Evolutionary conservation across 2,888 invertebrate species (phyloP), one percentile per base, ranked within the genome.

Genomic region (Sisyra terminalis): DNA sequence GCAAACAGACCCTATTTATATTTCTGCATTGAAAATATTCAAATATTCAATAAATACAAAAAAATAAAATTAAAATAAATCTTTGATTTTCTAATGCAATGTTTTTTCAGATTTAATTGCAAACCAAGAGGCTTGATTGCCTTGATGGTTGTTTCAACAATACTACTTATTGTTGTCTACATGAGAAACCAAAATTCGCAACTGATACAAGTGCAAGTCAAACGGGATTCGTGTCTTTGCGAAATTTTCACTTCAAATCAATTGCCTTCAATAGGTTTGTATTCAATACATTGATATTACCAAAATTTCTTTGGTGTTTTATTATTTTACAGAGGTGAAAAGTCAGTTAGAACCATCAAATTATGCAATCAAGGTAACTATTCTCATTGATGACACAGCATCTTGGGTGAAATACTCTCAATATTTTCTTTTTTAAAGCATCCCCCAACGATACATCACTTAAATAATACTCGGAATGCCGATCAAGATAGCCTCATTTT

Each of bases 101-200:
- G n/a, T n/a, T n/a, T 24, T 5, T 24, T 7, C 24, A 24, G 7
- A 5, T 24, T 24, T 24, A 5, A 45, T 69, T 70, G 39, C 69
- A 87, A 86, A 62, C 84, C 86, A 44, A 84, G 82, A 55, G 86
- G 87, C 64, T 67, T 87, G 55, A 77, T 87, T 51, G 86, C 87
- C 13, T 65, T 87, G 48, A 68, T 86, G 55, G 86, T 85, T 29
- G 75, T 87, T 48, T 86, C 85, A 38, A 81, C 83, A 53, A 86
- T 86, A 2, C 66, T 87, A 54, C 86, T 87, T 64, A 73, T 87
- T 53, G 86, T 86, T 62, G 70, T 87, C 49, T 86, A 87, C 67
- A 87, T 86, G 40, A 68, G 84, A 51, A 84, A 84, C 58, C 66
- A 87, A 46, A 83, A 81, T 66, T 81, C 81, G 47, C 78, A 81